phyloP scores from a whole-genome alignment of 2,797 vertebrate genomes.

The Amazona finschi region DNA sequence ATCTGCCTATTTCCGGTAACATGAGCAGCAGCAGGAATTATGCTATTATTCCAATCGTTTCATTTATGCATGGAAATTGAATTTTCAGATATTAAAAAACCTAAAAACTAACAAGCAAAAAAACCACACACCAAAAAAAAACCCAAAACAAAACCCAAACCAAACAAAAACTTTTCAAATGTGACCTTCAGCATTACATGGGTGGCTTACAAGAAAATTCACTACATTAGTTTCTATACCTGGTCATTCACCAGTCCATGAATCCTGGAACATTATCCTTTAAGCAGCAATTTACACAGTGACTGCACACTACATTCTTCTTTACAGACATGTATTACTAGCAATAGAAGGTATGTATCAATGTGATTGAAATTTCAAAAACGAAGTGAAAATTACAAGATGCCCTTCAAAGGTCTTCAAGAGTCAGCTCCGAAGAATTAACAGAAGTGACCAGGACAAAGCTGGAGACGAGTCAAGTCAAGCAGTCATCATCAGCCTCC shows the following conservation, averaged over 20 bases:
- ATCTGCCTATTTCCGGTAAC: not conserved
- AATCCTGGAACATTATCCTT: not conserved
- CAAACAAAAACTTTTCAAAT: not conserved
- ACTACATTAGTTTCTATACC: not conserved
- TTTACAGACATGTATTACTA: not conserved
- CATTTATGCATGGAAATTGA: not conserved
- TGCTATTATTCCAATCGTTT: not conserved
- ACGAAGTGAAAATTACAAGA: not conserved
- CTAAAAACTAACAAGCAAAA: not conserved
- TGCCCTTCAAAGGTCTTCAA: not conserved
- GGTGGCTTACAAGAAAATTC: not conserved
- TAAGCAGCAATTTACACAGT: not conserved
- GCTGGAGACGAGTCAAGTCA: not conserved
- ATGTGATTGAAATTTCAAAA: not conserved
- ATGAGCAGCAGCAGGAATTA: not conserved
- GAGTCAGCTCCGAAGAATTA: not conserved
- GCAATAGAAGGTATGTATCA: not conserved
- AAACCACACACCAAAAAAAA: not conserved
- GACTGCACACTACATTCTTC: not conserved
- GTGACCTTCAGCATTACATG: not conserved
- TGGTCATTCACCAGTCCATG: not conserved
- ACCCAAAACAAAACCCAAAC: not conserved
- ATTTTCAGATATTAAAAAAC: not conserved
- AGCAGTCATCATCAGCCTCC: not conserved
- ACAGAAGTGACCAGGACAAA: not conserved